Evolutionary conservation across 2,113 vertebrate genomes (phyloP), one percentile per base, ranked within the genome.

Genomic region (Herpetotheres cachinnans): DNA sequence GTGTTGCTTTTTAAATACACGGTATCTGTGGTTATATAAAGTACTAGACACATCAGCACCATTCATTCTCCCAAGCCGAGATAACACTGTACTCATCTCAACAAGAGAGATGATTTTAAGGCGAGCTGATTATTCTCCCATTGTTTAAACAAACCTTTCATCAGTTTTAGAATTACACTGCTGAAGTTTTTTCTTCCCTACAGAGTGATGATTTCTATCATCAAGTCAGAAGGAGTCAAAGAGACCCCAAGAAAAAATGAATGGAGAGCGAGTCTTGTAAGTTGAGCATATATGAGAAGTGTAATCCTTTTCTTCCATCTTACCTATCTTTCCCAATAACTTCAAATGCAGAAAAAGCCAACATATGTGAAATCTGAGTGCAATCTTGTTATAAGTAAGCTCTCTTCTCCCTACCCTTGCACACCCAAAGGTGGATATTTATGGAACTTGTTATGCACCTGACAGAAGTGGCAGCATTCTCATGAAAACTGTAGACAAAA

Each of bases 81-180:
- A 94, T 71, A 92, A 80, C 36, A 38, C 21, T 38, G 3, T 25
- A 54, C 16, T 90, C 76, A 44, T 71, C 66, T 85, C 73, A 82
- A 69, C 42, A 87, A 77, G 59, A 81, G 62, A 95, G 74, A 95
- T 71, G 62, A 56, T 90, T 93, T 91, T 95, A 90, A 96, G 84
- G 94, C 94, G 91, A 85, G 82, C n/a, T 93, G 71, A 93, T 93
- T 91, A 94, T 94, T 88, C 47, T 69, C n/a, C 29, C 71, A 63
- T 49, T 55, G 50, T 92, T 96, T 91, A 95, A 93, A 95, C 32
- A 91, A 95, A 82, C 36, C 50, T 87, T 90, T 88, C 46, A 95
- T 91, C 84, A 82, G 42, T 66, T 91, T 90, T 80, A 82, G 83
- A 94, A 62, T 62, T 77, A 52, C 36, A 80, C 7, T 63, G 63